Evolutionary conservation across 2,888 invertebrate genomes (phyloP).

Genomic region (Lasioglossum lativentre): DNA sequence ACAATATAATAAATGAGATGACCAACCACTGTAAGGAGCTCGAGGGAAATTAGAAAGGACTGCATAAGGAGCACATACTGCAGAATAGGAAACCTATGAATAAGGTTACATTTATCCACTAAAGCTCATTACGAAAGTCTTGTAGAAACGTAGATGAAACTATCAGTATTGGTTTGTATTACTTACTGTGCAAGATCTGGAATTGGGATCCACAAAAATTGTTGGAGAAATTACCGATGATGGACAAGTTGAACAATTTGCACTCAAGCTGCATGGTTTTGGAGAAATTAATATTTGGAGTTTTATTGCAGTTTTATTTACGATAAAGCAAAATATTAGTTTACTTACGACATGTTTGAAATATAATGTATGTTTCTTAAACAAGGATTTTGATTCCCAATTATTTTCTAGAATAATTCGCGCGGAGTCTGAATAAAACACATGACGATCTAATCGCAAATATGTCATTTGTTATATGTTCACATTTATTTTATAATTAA

Average conservation of each 20-base stretch:
- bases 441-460: background rate
- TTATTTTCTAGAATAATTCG: background rate
- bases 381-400: constrained; percentile 21
- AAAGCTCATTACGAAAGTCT: background rate
- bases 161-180: background rate
- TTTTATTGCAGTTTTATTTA: background rate
- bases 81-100: constrained; percentile 22
- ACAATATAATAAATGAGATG: constrained; percentile 24
- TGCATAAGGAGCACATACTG: constrained; percentile 8
- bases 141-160: background rate
- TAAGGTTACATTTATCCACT: background rate
- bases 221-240: background rate
- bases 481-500: background rate
- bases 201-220: background rate
- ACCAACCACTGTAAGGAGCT: constrained; percentile 16
- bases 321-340: background rate
- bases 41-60: constrained; percentile 23
- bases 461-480: constrained; percentile 23
- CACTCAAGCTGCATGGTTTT: background rate
- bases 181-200: constrained; percentile 13
- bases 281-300: background rate
- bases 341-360: constrained; percentile 28
- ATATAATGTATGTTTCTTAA: background rate
- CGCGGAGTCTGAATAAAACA: background rate
- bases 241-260: background rate